Percentiles rank a stretch among this genome's conserved stretches.
Evolutionary conservation across 2,113 vertebrate genomes (phyloP).

Genomic region (Plestiodon gilberti): DNA sequence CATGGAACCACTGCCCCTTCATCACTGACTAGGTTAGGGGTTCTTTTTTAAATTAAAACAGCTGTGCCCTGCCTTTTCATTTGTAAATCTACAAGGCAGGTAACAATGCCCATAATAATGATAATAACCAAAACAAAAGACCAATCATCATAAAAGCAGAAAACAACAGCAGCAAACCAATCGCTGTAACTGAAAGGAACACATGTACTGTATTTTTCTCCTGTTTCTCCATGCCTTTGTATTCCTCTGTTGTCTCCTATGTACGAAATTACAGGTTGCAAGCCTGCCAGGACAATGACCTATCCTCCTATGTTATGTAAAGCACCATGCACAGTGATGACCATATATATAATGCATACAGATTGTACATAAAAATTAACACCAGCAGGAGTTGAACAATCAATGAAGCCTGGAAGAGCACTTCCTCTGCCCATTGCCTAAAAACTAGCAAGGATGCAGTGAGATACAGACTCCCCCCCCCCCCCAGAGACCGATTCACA

Average conservation of each 20-base stretch:
- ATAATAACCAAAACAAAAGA: neutral
- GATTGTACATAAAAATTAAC: no score
- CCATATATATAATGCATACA: no score
- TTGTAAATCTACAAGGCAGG: neutral
- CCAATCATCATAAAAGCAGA: neutral
- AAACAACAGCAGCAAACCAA: neutral
- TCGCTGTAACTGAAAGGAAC: neutral
- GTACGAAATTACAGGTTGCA: neutral
- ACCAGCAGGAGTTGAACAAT: no score
- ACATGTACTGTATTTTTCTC: neutral
- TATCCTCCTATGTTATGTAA: neutral
- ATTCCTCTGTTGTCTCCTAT: neutral
- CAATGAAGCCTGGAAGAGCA: no score
- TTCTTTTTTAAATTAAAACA: neutral
- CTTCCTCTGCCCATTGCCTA: no score
- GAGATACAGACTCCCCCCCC: no score
- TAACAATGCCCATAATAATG: neutral
- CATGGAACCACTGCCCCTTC: neutral
- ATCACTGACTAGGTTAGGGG: neutral
- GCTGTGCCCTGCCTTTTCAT: neutral
- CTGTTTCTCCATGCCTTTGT: neutral
- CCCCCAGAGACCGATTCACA: no score
- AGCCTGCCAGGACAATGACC: neutral
- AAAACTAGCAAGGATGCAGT: no score
- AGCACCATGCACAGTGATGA: no score